Evolutionary conservation across 2,797 vertebrate genomes (phyloP), one percentile per base, ranked within the genome.

Genomic region (Sorex maritimensis): DNA sequence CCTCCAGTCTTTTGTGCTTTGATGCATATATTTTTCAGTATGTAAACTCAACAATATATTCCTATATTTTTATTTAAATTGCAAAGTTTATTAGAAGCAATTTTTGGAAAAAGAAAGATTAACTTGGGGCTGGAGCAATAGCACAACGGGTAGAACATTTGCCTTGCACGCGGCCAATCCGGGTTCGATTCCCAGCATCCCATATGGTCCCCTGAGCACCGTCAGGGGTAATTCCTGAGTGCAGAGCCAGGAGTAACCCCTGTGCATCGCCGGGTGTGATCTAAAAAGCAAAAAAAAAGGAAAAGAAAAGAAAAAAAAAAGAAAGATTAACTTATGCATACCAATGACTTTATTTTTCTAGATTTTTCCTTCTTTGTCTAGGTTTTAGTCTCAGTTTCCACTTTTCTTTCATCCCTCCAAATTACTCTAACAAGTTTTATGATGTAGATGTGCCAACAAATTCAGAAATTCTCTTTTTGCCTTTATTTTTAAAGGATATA

Each of bases 401-500:
- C 55, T 49, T 71, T 87, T 86, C 6, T 67, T n/a, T 92, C 44
- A 74, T 24, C 63, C 41, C 81, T 13, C 71, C 14, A 86, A 34
- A 21, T 88, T 6, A 46, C n/a, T 61, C 65, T 34, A 30, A 34
- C 30, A 71, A n/a, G 55, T 26, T 80, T 49, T 90, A 28, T 58
- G 67, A 26, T 38, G 17, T 71, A 52, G 21, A 41, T 21, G n/a
- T 58, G 3, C 26, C 38, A 81, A 72, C 5, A 73, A 34, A 77
- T 85, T 85, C 28, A 88, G 61, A 24, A 55, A 2, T 86, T 17
- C 73, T 58, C 34, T 82, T 63, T 67, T 78, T 91, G 11, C 5
- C 30, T 65, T 86, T 17, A 44, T 19, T 89, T 90, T 91, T 75
- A 14, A 77, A 81, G 55, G 4, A 68, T 80, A 30, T 55, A 72